phyloP scores from a whole-genome alignment of 1,140 invertebrate genomes.

The Euschistus heros region DNA sequence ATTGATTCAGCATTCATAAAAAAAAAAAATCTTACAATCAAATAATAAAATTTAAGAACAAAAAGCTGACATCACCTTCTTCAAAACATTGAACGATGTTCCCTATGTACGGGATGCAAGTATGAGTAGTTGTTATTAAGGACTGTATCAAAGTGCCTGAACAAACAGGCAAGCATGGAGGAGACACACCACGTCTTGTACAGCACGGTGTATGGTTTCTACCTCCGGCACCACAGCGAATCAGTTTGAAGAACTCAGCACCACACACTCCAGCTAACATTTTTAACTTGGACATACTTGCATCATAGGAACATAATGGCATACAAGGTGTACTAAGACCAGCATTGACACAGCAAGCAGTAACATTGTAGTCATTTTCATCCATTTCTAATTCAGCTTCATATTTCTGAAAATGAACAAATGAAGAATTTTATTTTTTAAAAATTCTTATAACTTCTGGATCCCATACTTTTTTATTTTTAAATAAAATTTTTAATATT shows the following conservation, averaged over 20 bases:
- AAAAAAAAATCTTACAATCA: too few relatives aligned
- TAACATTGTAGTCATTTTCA: conserved; percentile 54
- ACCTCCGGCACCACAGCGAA: conserved; percentile 36
- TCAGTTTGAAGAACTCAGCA: conserved; percentile 53
- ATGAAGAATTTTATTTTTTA: too few relatives aligned
- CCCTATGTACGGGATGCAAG: conserved; percentile 65
- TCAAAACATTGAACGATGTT: conserved; percentile 77
- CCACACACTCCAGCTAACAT: conserved; percentile 50
- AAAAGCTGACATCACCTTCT: conserved; percentile 47
- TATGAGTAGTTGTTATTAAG: conserved; percentile 42
- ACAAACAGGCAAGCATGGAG: conserved; percentile 57
- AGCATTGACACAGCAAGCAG: conserved; percentile 59
- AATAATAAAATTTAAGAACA: too few relatives aligned
- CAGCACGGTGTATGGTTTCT: conserved; percentile 63
- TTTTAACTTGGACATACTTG: conserved; percentile 63
- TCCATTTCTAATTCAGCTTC: conserved; percentile 45
- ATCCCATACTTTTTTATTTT: too few relatives aligned
- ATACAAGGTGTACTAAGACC: conserved; percentile 58
- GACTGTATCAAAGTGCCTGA: conserved; percentile 47
- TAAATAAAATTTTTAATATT: too few relatives aligned
- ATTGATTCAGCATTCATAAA: too few relatives aligned
- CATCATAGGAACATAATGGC: conserved; percentile 70
- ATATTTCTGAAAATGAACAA: conserved; percentile 35
- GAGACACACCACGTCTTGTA: conserved; percentile 56
- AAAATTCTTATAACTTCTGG: too few relatives aligned